Percentiles rank a stretch among this genome's conserved stretches.
Conservation (phyloP, 2,888 invertebrate species). For the Euspilapteryx auroguttella region DNA sequence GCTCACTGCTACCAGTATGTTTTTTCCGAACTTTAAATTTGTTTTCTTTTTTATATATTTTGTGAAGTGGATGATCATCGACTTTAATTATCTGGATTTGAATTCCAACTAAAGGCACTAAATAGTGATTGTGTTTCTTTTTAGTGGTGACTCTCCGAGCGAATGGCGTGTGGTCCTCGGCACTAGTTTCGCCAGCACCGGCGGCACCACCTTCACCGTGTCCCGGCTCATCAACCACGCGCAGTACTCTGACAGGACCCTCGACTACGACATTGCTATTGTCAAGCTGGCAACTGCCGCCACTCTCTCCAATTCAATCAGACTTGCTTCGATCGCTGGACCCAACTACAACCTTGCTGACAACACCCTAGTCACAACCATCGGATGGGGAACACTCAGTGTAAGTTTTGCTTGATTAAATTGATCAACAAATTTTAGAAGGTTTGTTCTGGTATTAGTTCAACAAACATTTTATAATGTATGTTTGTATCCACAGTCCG, state of each 20-base stretch:
- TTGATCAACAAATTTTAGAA: too few relatives aligned
- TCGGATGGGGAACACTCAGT: slow-evolving; percentile 21
- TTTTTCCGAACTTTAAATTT: too few relatives aligned
- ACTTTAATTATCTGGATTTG: too few relatives aligned
- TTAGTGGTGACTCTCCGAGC: slow-evolving; percentile 15
- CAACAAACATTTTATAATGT: too few relatives aligned
- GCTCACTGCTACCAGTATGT: slow-evolving; percentile 31
- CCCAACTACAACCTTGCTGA: slow-evolving; percentile 13
- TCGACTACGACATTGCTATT: slow-evolving; percentile 21
- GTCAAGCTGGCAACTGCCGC: slow-evolving; percentile 15
- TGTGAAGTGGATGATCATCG: too few relatives aligned
- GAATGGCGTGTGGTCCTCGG: slow-evolving; percentile 21
- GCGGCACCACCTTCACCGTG: slow-evolving; percentile 13
- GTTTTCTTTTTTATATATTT: too few relatives aligned
- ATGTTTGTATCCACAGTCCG: neutral
- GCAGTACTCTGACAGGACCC: slow-evolving; percentile 10
- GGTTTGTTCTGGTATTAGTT: too few relatives aligned
- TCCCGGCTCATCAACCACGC: slow-evolving; percentile 13
- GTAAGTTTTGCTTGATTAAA: slow-evolving; percentile 16
- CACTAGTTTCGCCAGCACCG: slow-evolving; percentile 9
- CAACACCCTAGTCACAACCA: slow-evolving; percentile 10
- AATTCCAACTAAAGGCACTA: too few relatives aligned
- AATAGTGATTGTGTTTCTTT: too few relatives aligned
- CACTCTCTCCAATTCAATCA: slow-evolving; percentile 9
- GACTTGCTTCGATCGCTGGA: slow-evolving; percentile 16